These are phyloP conservation scores for Drosophila navojoa DNA, from an alignment of 1,140 invertebrate genomes.

Conservation along the genomic window DNA sequence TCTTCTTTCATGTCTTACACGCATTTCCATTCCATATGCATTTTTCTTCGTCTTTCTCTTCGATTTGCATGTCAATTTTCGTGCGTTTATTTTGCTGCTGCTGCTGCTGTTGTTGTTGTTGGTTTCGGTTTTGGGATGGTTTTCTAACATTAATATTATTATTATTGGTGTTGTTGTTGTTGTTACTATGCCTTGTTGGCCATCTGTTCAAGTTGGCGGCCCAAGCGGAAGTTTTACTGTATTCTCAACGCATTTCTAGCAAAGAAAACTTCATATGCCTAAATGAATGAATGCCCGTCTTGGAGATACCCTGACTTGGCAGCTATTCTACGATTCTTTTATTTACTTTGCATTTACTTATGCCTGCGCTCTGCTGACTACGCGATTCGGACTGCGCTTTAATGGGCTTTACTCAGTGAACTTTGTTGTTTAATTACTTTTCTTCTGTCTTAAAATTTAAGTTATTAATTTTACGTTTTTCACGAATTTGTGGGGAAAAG, in stretches of 20 bases:
- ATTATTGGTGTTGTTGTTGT: not conserved
- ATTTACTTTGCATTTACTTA: too few species aligned
- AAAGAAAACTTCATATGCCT: not conserved
- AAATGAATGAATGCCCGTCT: not conserved
- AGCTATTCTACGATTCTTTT: too few species aligned
- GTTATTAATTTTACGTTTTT: too few species aligned
- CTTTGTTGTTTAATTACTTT: too few species aligned
- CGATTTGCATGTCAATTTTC: slow-evolving; percentile 16
- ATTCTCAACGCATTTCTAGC: not conserved
- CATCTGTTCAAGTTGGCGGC: not conserved
- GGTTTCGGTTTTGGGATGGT: not conserved
- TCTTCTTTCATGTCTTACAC: slow-evolving; percentile 31
- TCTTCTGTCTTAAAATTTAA: too few species aligned
- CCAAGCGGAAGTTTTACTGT: not conserved
- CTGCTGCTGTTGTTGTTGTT: not conserved
- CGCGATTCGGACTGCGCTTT: too few species aligned
- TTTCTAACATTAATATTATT: slow-evolving; percentile 6
- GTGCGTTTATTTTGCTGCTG: not conserved
- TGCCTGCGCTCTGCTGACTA: too few species aligned
- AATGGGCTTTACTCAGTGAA: too few species aligned
- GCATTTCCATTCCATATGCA: slow-evolving; percentile 23
- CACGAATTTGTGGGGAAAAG: too few species aligned
- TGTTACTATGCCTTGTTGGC: slow-evolving; percentile 4
- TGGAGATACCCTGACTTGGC: too few species aligned
- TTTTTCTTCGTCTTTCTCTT: slow-evolving; percentile 12